Evolutionary conservation across 2,888 invertebrate species (phyloP).

Genomic region (Meliscaeva auricollis): DNA sequence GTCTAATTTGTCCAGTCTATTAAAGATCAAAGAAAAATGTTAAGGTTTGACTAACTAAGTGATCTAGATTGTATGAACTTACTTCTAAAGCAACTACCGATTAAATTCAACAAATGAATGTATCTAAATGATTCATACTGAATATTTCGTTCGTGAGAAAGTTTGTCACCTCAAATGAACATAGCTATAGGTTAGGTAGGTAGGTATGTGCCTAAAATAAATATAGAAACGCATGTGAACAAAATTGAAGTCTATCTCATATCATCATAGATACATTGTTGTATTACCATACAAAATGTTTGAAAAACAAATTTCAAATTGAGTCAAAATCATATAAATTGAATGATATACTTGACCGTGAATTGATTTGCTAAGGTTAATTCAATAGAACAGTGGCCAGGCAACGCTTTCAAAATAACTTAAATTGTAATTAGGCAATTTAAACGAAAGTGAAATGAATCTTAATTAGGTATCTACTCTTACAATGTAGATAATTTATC

Average conservation of each 20-base stretch:
- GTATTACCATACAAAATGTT: neutral
- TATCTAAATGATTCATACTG: conserved; percentile 22
- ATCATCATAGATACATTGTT: neutral
- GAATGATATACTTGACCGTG: conserved; percentile 40
- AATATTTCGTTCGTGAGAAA: conserved; percentile 15
- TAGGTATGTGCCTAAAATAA: neutral
- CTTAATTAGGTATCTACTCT: too few species aligned
- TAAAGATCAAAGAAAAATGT: too few species aligned
- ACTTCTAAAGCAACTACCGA: too few species aligned
- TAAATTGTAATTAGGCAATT: neutral
- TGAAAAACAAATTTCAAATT: neutral
- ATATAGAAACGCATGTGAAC: conserved; percentile 30
- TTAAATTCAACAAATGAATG: too few species aligned
- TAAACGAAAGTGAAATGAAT: conserved; percentile 8
- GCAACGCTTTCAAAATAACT: neutral
- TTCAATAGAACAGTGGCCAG: conserved; percentile 37
- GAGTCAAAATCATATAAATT: conserved; percentile 4
- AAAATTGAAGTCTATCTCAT: neutral
- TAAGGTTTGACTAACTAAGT: neutral
- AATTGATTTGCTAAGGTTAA: conserved; percentile 54
- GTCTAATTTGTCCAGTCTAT: too few species aligned
- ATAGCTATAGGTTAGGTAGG: neutral
- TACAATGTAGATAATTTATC: too few species aligned
- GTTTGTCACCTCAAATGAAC: conserved; percentile 3
- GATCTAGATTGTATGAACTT: neutral